A percentile compares a stretch with the other conserved stretches of the same genome.
phyloP scores from a whole-genome alignment of 2,888 invertebrate genomes.

The Agonopterix subpropinquella region DNA sequence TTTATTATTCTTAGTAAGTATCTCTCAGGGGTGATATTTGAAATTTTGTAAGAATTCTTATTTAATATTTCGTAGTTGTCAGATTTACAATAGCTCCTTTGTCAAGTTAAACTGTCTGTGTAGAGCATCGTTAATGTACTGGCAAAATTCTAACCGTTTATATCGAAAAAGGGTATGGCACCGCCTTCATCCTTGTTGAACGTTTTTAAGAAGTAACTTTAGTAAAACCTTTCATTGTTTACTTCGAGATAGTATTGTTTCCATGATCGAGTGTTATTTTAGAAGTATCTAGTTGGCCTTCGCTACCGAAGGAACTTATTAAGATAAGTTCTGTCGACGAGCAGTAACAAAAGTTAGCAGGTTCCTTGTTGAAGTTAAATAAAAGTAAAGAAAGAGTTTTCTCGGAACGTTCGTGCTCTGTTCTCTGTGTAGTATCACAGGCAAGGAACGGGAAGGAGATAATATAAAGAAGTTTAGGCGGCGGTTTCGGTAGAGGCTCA shows the following conservation, averaged over 20 bases:
- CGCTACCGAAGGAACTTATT: not conserved
- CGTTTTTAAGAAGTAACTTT: no score
- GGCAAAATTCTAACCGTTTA: constrained; percentile 17
- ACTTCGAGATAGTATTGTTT: no score
- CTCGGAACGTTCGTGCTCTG: constrained; percentile 12
- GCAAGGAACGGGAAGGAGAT: constrained; percentile 45
- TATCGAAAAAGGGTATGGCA: constrained; percentile 1
- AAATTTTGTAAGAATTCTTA: no score
- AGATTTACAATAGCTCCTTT: not conserved
- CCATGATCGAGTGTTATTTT: no score
- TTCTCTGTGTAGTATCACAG: constrained; percentile 20
- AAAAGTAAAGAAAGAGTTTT: constrained; percentile 11
- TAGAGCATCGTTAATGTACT: constrained; percentile 10
- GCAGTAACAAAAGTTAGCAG: constrained; percentile 9
- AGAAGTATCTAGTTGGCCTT: no score
- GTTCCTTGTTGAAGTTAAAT: constrained; percentile 11
- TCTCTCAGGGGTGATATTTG: no score
- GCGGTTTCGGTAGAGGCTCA: constrained; percentile 32
- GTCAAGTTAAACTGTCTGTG: constrained; percentile 13
- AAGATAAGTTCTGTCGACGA: constrained; percentile 7
- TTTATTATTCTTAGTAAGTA: no score
- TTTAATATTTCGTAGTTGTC: not conserved
- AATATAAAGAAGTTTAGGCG: constrained; percentile 57
- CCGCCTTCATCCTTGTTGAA: no score
- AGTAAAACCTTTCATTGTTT: no score